These are phyloP conservation scores for Leucophenga maculata DNA, from an alignment of 2,888 invertebrate species.

Conservation along the genomic window DNA sequence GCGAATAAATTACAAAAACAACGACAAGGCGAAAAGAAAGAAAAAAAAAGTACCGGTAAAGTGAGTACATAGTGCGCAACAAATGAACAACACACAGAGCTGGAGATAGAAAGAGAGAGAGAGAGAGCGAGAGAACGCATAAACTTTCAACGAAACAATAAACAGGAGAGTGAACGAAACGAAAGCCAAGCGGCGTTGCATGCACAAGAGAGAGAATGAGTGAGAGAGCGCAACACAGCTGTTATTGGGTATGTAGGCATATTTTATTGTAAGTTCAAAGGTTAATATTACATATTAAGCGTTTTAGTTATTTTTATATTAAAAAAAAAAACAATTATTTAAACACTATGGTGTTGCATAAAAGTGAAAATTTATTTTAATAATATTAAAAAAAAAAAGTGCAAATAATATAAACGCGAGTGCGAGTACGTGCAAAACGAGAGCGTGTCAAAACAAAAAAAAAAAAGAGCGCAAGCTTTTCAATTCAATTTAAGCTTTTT, in stretches of 20 bases:
- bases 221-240: slow-evolving; percentile 5
- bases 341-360: not conserved
- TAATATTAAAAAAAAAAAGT: slow-evolving; percentile 12
- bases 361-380: not conserved
- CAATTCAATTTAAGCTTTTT: too few species aligned
- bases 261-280: slow-evolving; percentile 26
- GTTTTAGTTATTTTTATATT: not conserved
- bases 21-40: slow-evolving; percentile 12
- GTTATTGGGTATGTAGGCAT: slow-evolving; percentile 45
- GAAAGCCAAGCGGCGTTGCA: not conserved
- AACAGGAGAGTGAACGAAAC: not conserved
- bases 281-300: slow-evolving; percentile 39
- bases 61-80: slow-evolving; percentile 9
- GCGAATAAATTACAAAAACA: slow-evolving; percentile 17
- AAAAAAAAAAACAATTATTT: not conserved
- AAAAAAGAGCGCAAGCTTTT: not conserved
- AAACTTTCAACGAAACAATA: slow-evolving; percentile 23
- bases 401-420: slow-evolving; percentile 12
- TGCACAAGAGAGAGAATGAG: not conserved
- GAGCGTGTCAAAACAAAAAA: not conserved
- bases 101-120: slow-evolving; percentile 9
- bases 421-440: not conserved
- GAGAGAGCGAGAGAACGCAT: slow-evolving; percentile 28
- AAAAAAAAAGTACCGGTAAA: slow-evolving; percentile 28
- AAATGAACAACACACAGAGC: slow-evolving; percentile 20